Base-by-base conservation (phyloP, 1,140 invertebrate species). In the Drosophila tsacasi region DNA sequence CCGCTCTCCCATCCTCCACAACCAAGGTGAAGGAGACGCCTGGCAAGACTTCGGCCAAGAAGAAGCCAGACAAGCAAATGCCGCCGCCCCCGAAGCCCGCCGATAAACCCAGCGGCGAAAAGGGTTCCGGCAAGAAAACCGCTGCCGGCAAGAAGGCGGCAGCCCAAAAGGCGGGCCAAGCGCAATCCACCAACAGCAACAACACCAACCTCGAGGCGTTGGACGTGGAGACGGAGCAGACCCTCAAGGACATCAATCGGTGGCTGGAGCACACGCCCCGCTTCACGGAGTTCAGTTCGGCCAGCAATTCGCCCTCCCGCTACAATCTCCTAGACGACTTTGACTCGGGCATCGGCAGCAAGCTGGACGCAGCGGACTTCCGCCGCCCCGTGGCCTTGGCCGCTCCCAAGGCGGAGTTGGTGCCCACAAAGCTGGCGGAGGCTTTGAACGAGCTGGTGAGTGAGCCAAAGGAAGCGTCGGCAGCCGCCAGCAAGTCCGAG, bases 221-320 rank as follows among this genome's bases (percentile, higher is more conserved):
- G 5, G 95, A 96, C 84, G 94, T 96, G 76, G 96, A 96, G 5
- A 96, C 96, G 0, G 97, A 97, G 92, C 96, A 97, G 94, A 97
- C 97, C 23, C 93, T 97, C 6, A 97, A 97, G 94, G 97, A 97
- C 91, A 97, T 98, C 25, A 97, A 97, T 83, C 97, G 97, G 86
- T 97, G 97, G 97, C 93, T 98, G 47, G 97, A 97, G 89, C 96
- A 97, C 77, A 95, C 97, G 5, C 97, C 97, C 0, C 95, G 95
- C 69, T 94, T 95, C 57, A 95, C 95, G 0, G 95, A 96, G 81
- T 96, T 96, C 71, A 96, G 95, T 65, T 96, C 96, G 2, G 95
- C 95, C 9, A 95, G 95, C 76, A 96, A 96, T 92, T 97, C 96
- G 1, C 96, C 96, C 8, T 94, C 94, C 1, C 94, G 94, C 42